Conservation (phyloP, 2,797 vertebrate genomes). For the Enteromius paludinosus region DNA sequence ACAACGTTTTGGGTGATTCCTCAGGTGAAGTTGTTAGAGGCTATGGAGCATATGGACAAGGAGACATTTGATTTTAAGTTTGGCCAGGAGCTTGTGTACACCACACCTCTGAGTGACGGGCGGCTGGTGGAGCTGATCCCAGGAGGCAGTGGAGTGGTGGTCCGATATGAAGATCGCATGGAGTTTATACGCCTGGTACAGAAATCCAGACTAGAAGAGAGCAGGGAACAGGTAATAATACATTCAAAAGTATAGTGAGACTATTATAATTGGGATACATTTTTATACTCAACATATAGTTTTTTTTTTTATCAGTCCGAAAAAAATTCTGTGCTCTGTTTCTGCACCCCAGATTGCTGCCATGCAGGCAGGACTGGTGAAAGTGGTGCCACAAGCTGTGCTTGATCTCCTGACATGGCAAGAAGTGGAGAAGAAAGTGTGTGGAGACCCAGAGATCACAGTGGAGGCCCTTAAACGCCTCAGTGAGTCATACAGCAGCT, state of each 20-base stretch:
- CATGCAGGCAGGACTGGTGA: conserved; percentile 92
- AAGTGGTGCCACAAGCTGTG: conserved; percentile 97
- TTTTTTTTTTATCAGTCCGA: neutral
- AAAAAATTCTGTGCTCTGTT: neutral
- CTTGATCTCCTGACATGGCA: conserved; percentile 97
- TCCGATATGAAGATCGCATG: conserved; percentile 88
- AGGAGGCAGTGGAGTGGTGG: conserved; percentile 82
- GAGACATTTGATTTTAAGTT: conserved; percentile 96
- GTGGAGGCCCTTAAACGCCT: conserved; percentile 95
- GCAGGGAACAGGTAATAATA: conserved; percentile 87
- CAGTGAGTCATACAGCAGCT: conserved; percentile 83
- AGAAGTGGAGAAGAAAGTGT: conserved; percentile 96
- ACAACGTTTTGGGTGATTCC: neutral
- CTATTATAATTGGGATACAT: neutral
- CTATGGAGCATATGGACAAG: conserved; percentile 96
- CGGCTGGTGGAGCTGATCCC: conserved; percentile 89
- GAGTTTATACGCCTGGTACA: conserved; percentile 91
- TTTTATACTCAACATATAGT: neutral
- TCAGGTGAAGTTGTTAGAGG: conserved; percentile 96
- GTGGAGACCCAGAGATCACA: conserved; percentile 95
- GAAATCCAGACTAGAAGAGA: conserved; percentile 90
- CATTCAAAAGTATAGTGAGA: neutral
- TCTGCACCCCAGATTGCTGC: conserved; percentile 82
- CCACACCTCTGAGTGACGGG: conserved; percentile 90
- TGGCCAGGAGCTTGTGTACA: conserved; percentile 93